Evolutionary conservation across 2,888 invertebrate species (phyloP), one percentile per base, ranked within the genome.

Genomic region (Teleiodes luculella): DNA sequence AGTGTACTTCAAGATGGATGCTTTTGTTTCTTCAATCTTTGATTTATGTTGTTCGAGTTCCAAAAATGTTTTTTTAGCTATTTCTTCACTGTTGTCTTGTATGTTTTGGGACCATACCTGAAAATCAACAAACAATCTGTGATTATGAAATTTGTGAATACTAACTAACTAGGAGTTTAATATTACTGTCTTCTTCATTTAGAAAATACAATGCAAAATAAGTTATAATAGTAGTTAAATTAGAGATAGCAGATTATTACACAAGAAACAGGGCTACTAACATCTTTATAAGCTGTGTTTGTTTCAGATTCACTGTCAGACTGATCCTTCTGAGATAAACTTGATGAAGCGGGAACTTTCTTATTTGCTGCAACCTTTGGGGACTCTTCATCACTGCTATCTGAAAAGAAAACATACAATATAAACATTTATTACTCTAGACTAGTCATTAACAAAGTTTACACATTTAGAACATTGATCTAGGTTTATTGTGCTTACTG

Each of bases 11-110:
- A 90, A 83, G 28, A 92, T 73, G 36, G 90, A 85, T 54, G 89
- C 86, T 73, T 92, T 92, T 8, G 92, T 91, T 67, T 92, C 90
- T 71, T 93, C 93, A 57, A 94, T 73, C 76, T 90, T 90, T 47
- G 83, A 86, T 59, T 91, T 91, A 65, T 92, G 93, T 58, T 91
- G 84, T 68, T 92, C 90, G 11, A 93, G 79, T 63, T 92, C 90
- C 60, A 86, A 67, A 63, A 92, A 92, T 64, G 91, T 84, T 52
- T 85, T 81, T 62, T 80, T 81, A 10, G 90, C 90, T 64, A 88
- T 76, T 62, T 84, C 86, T 60, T 81, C 85, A 76, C 89, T 85
- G 30, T 83, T 64, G 52, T 83, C 76, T 64, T 71, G 66, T 16
- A 72, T 54, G 55, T 83, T 83, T 8, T 61, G 70, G 14, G 82